phyloP scores from a whole-genome alignment of 2,797 vertebrate genomes.

The Chanos chanos region DNA sequence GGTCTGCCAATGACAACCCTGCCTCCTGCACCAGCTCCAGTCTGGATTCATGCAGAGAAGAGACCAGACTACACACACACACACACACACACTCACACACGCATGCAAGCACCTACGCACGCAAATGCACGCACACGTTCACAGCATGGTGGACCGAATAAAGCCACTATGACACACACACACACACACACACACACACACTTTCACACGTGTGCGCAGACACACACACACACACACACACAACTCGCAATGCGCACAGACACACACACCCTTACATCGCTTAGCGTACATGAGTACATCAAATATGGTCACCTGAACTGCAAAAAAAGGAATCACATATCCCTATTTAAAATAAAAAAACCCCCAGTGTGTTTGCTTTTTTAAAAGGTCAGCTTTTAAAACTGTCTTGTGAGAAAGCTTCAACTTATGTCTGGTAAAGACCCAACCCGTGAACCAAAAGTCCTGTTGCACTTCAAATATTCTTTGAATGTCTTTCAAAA shows the following conservation, averaged over 20 bases:
- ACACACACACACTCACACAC: conserved; percentile 18
- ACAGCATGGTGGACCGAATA: background rate
- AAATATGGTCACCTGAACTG: no score
- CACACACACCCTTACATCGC: no score
- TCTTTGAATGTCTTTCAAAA: no score
- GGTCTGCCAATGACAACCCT: conserved; percentile 74
- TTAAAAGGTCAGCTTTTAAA: no score
- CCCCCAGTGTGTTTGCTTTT: no score
- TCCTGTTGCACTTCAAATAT: no score
- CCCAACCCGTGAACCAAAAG: no score
- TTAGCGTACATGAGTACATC: no score
- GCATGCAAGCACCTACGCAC: background rate
- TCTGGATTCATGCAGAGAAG: conserved; percentile 51
- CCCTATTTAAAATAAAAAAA: no score
- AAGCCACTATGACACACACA: background rate
- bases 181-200: background rate
- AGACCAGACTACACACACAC: conserved; percentile 27
- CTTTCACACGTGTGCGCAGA: background rate
- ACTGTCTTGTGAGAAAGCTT: no score
- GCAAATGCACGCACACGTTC: conserved; percentile 4
- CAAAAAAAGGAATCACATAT: no score
- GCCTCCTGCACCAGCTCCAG: conserved; percentile 71
- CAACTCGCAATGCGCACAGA: background rate
- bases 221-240: background rate
- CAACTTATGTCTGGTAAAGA: no score